These are phyloP conservation scores for Mantis religiosa DNA, from an alignment of 2,888 invertebrate genomes.

Conservation along the genomic window DNA sequence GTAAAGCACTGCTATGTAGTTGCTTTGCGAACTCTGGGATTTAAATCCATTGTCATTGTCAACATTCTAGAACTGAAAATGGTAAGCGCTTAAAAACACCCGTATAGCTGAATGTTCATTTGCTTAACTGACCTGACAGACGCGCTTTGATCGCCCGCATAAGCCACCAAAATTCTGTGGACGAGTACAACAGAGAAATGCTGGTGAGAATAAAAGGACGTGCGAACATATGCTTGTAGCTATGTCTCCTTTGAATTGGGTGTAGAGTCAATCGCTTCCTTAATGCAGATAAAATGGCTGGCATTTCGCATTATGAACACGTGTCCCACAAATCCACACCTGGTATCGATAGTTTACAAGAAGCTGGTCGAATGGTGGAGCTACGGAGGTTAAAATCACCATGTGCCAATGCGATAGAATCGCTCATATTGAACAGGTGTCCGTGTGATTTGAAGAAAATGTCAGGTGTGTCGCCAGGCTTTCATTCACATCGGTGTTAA, in stretches of 20 bases:
- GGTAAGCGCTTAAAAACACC: no score
- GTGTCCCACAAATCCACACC: not conserved
- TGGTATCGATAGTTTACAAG: not conserved
- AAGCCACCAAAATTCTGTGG: no score
- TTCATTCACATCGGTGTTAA: not conserved
- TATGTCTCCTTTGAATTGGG: not conserved
- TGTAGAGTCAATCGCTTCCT: not conserved
- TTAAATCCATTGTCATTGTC: no score
- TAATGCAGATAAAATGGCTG: not conserved
- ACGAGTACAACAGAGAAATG: no score
- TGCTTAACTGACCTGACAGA: no score
- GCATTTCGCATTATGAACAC: not conserved
- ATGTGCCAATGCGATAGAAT: not conserved
- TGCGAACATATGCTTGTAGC: not conserved
- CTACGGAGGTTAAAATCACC: not conserved
- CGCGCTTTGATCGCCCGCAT: no score
- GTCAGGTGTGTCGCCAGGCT: not conserved
- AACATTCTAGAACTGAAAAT: no score
- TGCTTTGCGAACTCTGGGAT: no score
- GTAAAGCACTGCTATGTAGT: no score
- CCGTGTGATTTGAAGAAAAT: not conserved
- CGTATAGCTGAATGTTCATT: no score
- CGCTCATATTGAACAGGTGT: not conserved
- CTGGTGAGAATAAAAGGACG: no score
- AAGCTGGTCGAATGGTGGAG: not conserved